A percentile compares a stretch with the other conserved stretches of the same genome.
phyloP scores from a whole-genome alignment of 2,888 invertebrate genomes.

The Criorhina ranunculi region DNA sequence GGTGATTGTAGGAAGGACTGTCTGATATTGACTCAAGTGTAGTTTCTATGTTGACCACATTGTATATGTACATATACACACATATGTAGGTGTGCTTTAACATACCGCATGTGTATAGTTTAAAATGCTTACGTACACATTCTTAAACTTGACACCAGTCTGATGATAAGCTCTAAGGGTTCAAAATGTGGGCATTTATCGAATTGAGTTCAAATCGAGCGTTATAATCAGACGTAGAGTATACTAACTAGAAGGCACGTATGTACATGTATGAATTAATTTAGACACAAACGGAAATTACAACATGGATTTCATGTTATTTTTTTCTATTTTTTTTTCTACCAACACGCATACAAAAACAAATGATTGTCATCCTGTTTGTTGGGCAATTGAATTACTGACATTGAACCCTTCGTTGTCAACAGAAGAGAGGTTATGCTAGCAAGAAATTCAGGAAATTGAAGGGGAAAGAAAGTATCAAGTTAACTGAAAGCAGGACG shows the following conservation, averaged over 20 bases:
- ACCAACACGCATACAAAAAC: neutral
- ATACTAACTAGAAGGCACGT: neutral
- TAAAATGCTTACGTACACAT: neutral
- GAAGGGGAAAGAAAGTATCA: constrained; percentile 24
- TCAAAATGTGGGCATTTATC: neutral
- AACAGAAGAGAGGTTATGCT: neutral
- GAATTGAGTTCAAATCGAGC: neutral
- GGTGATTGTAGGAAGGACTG: constrained; percentile 1
- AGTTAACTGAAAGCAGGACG: constrained; percentile 13
- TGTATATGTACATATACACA: neutral
- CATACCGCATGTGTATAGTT: neutral
- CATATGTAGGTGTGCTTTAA: neutral
- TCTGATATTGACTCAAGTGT: constrained; percentile 17
- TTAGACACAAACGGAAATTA: constrained; percentile 17
- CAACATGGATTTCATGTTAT: neutral
- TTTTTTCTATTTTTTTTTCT: neutral
- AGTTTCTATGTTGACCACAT: constrained; percentile 22
- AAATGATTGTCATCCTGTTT: constrained; percentile 32
- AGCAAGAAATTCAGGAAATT: constrained; percentile 14
- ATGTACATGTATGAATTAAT: neutral
- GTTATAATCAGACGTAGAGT: neutral
- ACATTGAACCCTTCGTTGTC: constrained; percentile 21
- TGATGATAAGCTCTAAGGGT: no score
- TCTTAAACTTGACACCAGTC: neutral
- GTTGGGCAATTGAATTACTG: constrained; percentile 42